Evolutionary conservation across 64 coral and sea anemone genomes (phyloP).

Genomic region (Stichodactyla helianthus): DNA sequence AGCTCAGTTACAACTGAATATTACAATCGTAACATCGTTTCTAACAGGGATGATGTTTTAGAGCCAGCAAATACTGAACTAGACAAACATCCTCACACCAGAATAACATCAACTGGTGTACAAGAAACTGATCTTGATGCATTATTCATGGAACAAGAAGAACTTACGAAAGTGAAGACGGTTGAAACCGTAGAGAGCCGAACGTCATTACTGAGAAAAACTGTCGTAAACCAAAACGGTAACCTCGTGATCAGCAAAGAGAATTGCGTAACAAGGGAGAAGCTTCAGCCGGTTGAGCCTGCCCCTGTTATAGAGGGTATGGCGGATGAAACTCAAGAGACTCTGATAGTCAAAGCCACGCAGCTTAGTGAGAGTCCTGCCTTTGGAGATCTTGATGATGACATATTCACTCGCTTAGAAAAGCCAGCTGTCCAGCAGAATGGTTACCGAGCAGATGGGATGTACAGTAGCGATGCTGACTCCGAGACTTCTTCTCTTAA

Average conservation of each 20-base stretch:
- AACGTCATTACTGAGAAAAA: background rate
- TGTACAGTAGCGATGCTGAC: conserved; percentile 75
- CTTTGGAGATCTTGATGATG: conserved; percentile 1
- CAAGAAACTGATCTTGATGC: conserved; percentile 24
- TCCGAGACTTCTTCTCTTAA: conserved; percentile 84
- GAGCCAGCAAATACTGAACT: background rate
- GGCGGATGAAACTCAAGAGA: background rate
- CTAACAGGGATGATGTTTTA: background rate
- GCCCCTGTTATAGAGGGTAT: background rate
- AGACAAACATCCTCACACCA: background rate
- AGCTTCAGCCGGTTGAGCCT: background rate
- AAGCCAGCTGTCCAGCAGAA: background rate
- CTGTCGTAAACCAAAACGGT: background rate
- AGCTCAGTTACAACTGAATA: background rate
- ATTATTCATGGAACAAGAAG: background rate
- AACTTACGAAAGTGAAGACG: background rate
- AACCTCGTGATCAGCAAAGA: background rate
- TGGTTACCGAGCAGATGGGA: conserved; percentile 6
- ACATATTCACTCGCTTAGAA: background rate
- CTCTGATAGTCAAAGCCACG: background rate
- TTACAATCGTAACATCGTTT: background rate
- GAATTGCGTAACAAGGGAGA: background rate
- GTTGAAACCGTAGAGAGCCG: background rate
- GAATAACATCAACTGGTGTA: background rate
- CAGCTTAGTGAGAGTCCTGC: background rate